Percentiles rank a stretch among this genome's conserved stretches.
These are phyloP conservation scores for Ataeniobius toweri DNA, from an alignment of 2,797 vertebrate species.

Conservation along the genomic window DNA sequence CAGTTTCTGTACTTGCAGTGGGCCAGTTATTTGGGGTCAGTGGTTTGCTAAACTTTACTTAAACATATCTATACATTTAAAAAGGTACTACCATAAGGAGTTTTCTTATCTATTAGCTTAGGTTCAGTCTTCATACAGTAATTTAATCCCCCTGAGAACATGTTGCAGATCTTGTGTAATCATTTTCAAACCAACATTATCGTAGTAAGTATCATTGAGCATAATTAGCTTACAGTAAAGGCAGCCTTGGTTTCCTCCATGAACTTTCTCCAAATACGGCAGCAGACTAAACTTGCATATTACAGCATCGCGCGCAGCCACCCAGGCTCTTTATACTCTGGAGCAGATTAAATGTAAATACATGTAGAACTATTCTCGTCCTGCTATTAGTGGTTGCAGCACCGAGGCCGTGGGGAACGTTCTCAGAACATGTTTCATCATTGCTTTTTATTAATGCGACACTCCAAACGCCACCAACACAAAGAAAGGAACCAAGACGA, in stretches of 20 bases:
- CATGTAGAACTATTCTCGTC: constrained; percentile 21
- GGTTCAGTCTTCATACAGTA: not conserved
- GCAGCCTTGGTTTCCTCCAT: constrained; percentile 48
- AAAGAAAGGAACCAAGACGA: not conserved
- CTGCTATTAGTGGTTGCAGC: constrained; percentile 14
- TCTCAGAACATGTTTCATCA: constrained; percentile 35
- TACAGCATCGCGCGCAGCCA: constrained; percentile 1
- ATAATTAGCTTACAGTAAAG: constrained; percentile 16
- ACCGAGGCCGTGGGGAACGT: constrained; percentile 7
- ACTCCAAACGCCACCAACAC: constrained; percentile 7
- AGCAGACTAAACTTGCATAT: constrained; percentile 23
- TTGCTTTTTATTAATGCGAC: constrained; percentile 46
- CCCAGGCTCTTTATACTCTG: constrained; percentile 12
- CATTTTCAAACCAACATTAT: constrained; percentile 39
- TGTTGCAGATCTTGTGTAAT: constrained; percentile 32
- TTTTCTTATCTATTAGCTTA: not conserved
- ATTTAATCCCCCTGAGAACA: constrained; percentile 6
- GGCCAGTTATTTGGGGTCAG: constrained; percentile 27
- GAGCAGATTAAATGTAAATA: constrained; percentile 21
- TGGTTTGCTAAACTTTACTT: constrained; percentile 17
- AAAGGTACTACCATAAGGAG: not conserved
- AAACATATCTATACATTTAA: constrained; percentile 3
- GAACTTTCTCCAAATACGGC: constrained; percentile 49
- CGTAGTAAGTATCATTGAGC: constrained; percentile 51
- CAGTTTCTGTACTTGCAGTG: constrained; percentile 57